Evolutionary conservation across 35 echinoderm and acorn worm genomes (phyloP), one percentile per base, ranked within the genome.

Genomic region (Lytechinus variegatus): DNA sequence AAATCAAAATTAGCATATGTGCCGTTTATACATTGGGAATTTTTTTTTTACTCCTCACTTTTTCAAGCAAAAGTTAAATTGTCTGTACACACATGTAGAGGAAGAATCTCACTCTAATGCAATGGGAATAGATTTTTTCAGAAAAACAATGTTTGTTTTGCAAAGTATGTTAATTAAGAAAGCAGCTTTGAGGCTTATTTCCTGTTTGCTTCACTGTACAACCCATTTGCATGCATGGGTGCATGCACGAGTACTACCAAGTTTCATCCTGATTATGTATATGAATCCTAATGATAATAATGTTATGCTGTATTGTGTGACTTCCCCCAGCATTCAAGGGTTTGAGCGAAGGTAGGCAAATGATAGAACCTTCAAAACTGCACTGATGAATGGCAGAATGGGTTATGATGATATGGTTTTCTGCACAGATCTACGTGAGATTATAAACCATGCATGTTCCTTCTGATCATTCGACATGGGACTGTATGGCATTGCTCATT

Each of bases 321-420:
- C 33, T 44, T 92, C 53, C 57, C 53, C 28, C 95, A 95, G 95
- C 91, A 28, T 61, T 95, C 86, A 60, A 95, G 91, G 88, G 88
- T 92, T 53, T 96, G 60, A 53, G 92, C 61, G 60, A 94, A 96
- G 91, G 91, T 94, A 94, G 79, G 51, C 66, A 24, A 24, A 60
- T 16, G n/a, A 24, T 58, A 14, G 3, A 79, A 79, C 19, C 66
- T 24, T 79, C 8, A 66, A 54, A 4, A 44, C 19, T 57, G 66
- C 66, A 79, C 66, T 24, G 66, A 79, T 79, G 66, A 79, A 79
- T n/a, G n/a, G n/a, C n/a, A n/a, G n/a, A n/a, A n/a, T 79, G 66
- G 16, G 19, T 7, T 19, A 79, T 79, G 66, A 79, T 21, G 66
- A 79, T 79, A 79, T 8, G 21, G 66, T 24, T 79, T 79, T 16